Evolutionary conservation across 2,888 invertebrate species (phyloP), one percentile per base, ranked within the genome.

Genomic region (Drosophila ezoana): DNA sequence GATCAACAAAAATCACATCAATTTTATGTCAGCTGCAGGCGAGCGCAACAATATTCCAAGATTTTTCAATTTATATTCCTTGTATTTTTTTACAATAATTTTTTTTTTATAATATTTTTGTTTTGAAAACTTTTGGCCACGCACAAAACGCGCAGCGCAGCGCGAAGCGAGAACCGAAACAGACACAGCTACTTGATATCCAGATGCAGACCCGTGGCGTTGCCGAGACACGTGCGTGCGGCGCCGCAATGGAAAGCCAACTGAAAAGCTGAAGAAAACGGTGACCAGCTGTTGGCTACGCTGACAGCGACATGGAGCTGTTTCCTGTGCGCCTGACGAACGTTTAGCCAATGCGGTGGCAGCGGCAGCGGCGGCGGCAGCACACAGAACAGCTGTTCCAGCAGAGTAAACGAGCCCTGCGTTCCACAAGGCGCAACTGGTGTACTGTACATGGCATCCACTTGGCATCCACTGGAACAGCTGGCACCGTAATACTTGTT

Each of bases 201-300:
- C 60, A 61, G 59, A 37, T 33, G 33, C 13, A 53, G 59, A 52
- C 23, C 53, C 53, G 71, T 38, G 44, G 58, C 41, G 52, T 52
- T 71, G 67, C 72, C 83, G 88, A 64, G 75, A 76, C 70, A 87
- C 85, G 89, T 86, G 87, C 81, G 79, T 81, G 77, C 89, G 73
- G 62, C 79, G 63, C 87, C 81, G 79, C 75, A 76, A 87, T 87
- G 62, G 60, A 84, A 79, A 81, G 68, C 74, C 76, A 87, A 86
- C 89, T 86, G 89, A 89, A 81, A 56, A 62, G 52, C 58, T 66
- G 63, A 59, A 79, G 43, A 47, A 51, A 44, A 57, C 41, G 49
- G 57, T 10, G 43, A 47, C 38, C 74, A 74, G 72, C 78, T 66
- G 75, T 65, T 65, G 53, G 56, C 23, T 44, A 44, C 60, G 49